phyloP scores from a whole-genome alignment of 92 coral and sea anemone species.

The Actinernus sp. region DNA sequence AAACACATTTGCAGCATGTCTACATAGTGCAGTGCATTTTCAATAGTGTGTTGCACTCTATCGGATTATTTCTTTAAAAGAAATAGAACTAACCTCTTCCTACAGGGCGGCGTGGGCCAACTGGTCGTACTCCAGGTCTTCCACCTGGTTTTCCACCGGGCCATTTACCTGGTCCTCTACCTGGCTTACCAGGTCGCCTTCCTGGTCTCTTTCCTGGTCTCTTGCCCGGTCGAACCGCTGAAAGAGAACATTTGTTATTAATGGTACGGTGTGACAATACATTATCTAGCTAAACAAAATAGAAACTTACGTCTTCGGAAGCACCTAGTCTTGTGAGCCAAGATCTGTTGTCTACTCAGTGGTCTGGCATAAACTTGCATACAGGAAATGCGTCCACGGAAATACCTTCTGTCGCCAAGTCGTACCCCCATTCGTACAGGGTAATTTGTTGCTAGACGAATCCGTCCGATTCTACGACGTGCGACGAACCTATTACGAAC shows the following conservation, averaged over 20 bases:
- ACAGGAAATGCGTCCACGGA: slow-evolving; percentile 73
- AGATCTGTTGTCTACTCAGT: slow-evolving; percentile 46
- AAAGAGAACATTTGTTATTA: too few relatives aligned
- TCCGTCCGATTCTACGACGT: slow-evolving; percentile 32
- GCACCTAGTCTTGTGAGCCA: slow-evolving; percentile 66
- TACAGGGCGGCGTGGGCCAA: slow-evolving; percentile 33
- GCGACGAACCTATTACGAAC: slow-evolving; percentile 46
- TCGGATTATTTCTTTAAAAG: not conserved
- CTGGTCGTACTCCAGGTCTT: slow-evolving; percentile 23
- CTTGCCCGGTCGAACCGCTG: too few relatives aligned
- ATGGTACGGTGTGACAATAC: too few relatives aligned
- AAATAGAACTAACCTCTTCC: slow-evolving; percentile 23
- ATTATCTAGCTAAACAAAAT: too few relatives aligned
- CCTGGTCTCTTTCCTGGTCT: too few relatives aligned
- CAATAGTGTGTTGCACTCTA: too few relatives aligned
- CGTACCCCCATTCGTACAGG: slow-evolving; percentile 71
- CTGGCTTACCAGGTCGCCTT: too few relatives aligned
- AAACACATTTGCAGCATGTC: too few relatives aligned
- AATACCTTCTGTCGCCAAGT: slow-evolving; percentile 46
- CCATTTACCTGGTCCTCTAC: too few relatives aligned
- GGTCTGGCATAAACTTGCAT: slow-evolving; percentile 68
- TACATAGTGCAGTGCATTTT: too few relatives aligned
- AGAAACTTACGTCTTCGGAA: slow-evolving; percentile 47
- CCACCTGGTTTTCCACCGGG: slow-evolving; percentile 21
- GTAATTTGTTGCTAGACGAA: slow-evolving; percentile 57